Evolutionary conservation across 2,888 invertebrate genomes (phyloP).

Genomic region (Papilio gigon): DNA sequence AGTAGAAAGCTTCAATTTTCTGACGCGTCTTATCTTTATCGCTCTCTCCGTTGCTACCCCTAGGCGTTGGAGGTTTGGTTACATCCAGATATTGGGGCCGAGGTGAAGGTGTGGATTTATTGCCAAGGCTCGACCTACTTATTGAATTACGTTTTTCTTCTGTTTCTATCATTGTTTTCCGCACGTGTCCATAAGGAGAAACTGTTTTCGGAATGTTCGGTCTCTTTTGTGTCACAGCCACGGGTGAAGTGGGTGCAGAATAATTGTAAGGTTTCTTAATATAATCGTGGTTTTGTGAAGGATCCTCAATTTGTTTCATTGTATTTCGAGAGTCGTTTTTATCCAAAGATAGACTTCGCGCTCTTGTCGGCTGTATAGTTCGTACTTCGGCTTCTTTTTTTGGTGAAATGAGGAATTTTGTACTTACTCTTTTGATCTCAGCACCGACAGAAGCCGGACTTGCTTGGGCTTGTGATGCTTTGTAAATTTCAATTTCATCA

Average conservation of each 20-base stretch:
- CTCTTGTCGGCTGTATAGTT: constrained; percentile 72
- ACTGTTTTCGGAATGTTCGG: constrained; percentile 74
- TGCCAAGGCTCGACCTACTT: constrained; percentile 55
- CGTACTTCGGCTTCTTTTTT: constrained; percentile 78
- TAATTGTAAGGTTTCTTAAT: constrained; percentile 67
- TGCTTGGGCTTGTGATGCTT: constrained; percentile 60
- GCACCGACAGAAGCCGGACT: constrained; percentile 74
- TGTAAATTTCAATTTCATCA: constrained; percentile 68
- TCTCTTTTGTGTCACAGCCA: constrained; percentile 65
- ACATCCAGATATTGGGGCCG: constrained; percentile 48
- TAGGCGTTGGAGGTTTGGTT: constrained; percentile 46
- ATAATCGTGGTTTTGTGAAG: constrained; percentile 39
- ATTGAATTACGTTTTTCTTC: constrained; percentile 71
- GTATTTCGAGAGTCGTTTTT: constrained; percentile 50
- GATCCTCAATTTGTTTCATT: constrained; percentile 25
- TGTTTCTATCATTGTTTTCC: constrained; percentile 69
- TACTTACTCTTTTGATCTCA: constrained; percentile 76
- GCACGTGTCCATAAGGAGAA: constrained; percentile 72
- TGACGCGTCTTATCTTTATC: constrained; percentile 82
- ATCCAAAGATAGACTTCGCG: constrained; percentile 71
- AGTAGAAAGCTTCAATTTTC: constrained; percentile 85
- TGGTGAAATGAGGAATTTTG: constrained; percentile 74
- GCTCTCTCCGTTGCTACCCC: constrained; percentile 46
- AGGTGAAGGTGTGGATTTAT: constrained; percentile 58
- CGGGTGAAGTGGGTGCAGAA: constrained; percentile 76